phyloP scores from a whole-genome alignment of 2,888 invertebrate genomes.

The Diplazon laetatorius region DNA sequence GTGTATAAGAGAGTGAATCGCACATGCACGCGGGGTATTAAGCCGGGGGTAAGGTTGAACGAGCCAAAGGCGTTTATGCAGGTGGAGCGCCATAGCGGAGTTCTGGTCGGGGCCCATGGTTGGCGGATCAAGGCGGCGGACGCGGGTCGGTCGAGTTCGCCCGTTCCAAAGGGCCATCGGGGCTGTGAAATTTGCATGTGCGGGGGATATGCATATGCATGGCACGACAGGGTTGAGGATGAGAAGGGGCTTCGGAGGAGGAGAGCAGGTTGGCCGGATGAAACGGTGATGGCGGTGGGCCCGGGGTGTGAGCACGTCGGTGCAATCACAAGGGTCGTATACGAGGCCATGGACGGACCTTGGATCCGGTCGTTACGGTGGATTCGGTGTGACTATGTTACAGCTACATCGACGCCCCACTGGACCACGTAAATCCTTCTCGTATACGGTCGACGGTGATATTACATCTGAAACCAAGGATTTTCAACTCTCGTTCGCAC shows the following conservation, averaged over 20 bases:
- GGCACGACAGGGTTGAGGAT: slow-evolving; percentile 33
- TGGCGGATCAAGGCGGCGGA: slow-evolving; percentile 46
- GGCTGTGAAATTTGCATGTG: slow-evolving; percentile 59
- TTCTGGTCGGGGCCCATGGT: slow-evolving; percentile 12
- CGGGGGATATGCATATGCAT: slow-evolving; percentile 63
- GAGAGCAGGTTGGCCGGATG: slow-evolving; percentile 32
- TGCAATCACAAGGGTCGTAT: slow-evolving; percentile 51
- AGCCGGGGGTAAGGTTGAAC: slow-evolving; percentile 35
- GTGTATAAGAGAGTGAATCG: slow-evolving; percentile 18
- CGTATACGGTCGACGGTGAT: not conserved
- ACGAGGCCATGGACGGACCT: slow-evolving; percentile 5
- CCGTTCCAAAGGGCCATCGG: slow-evolving; percentile 55
- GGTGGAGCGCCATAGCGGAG: slow-evolving; percentile 22
- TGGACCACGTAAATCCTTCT: slow-evolving; percentile 5
- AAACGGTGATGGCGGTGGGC: slow-evolving; percentile 44
- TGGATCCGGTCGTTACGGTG: slow-evolving; percentile 45
- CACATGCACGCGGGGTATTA: too few species aligned
- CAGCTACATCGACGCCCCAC: slow-evolving; percentile 40
- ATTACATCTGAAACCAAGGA: not conserved
- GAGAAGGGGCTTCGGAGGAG: slow-evolving; percentile 26
- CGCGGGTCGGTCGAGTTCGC: slow-evolving; percentile 44
- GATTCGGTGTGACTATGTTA: slow-evolving; percentile 18
- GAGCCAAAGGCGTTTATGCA: slow-evolving; percentile 47
- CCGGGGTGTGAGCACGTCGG: too few species aligned
- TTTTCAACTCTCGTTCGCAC: too few species aligned